A percentile compares a stretch with the other conserved stretches of the same genome.
Evolutionary conservation across 2,113 vertebrate species (phyloP).

Genomic region (Zootoca vivipara): DNA sequence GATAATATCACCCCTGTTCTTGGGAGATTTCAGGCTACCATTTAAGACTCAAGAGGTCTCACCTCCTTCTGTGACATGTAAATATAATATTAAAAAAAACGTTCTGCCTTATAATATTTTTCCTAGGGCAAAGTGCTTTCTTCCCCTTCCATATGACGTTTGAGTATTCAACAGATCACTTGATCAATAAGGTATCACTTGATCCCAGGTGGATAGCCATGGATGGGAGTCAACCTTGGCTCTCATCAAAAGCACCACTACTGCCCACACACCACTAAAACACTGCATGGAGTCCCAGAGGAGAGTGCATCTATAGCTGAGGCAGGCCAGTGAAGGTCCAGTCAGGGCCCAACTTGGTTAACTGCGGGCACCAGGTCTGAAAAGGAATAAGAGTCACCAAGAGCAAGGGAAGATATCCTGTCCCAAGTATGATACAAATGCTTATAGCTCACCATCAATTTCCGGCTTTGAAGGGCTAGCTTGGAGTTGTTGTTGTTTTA

Average conservation of each 20-base stretch:
- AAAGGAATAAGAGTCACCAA: not conserved
- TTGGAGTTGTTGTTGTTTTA: not conserved
- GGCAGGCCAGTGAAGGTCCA: no score
- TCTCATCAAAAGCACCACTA: no score
- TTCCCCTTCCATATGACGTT: not conserved
- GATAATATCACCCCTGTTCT: constrained; percentile 23
- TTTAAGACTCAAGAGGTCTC: constrained; percentile 25
- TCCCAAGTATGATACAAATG: not conserved
- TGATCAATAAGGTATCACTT: not conserved
- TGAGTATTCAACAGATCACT: not conserved
- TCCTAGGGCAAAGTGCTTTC: not conserved
- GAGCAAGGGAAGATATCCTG: not conserved
- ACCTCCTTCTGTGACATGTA: constrained; percentile 17
- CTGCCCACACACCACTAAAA: no score
- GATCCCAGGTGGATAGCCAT: no score
- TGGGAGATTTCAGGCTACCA: constrained; percentile 37
- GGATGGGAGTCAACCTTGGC: no score
- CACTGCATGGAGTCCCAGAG: no score
- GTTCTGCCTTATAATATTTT: not conserved
- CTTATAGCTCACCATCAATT: not conserved
- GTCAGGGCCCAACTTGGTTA: no score
- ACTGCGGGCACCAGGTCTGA: no score
- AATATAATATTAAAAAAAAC: constrained; percentile 2
- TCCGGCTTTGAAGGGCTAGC: not conserved
- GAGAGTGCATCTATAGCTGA: no score